Base-by-base conservation (phyloP, 2,888 invertebrate genomes). In the Drosophila mercatorum region DNA sequence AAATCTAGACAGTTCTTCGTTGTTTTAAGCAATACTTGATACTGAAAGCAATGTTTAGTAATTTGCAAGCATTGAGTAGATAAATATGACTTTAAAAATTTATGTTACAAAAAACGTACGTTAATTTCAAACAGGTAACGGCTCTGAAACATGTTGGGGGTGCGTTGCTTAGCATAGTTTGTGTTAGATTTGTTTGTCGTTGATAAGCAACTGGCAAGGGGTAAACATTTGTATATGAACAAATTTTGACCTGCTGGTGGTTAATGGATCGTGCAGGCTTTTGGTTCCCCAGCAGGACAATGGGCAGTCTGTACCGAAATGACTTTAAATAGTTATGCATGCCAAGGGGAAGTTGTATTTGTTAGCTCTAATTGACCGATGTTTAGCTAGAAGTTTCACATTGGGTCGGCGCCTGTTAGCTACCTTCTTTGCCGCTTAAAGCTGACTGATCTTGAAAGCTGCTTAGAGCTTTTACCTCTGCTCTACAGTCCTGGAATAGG, bases 221-320 rank as follows among this genome's bases (percentile, higher is more conserved):
- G 51, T 51, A 34, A 31, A 51, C 12, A 51, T 34, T 51, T 51
- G 17, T 6, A 51, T 51, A 51, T 17, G 34, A 12, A 51, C 34
- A 11, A 51, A 51, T 34, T 34, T 34, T 12, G 51, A 36, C 17
- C 12, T 36, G 17, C 7, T 17, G 51, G 34, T 36, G 51, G 51
- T 22, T 51, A 51, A 22, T 51, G 34, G 51, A 51, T 51, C 51
- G 34, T 34, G 51, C 12, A 11, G 17, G 12, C 17, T 17, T 11
- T 12, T 11, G 6, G 6, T 4, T 12, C 12, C 22, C 12, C 22
- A 34, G 4, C 34, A 34, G 51, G 34, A 17, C 11, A 17, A 7
- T 3, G 0, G 11, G 1, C 22, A 51, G 51, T 7, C 34, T 51
- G 51, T 51, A 51, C 51, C 7, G 0, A 51, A 51, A 34, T 31